phyloP scores from a whole-genome alignment of 2,888 invertebrate species.

The Dione juno region DNA sequence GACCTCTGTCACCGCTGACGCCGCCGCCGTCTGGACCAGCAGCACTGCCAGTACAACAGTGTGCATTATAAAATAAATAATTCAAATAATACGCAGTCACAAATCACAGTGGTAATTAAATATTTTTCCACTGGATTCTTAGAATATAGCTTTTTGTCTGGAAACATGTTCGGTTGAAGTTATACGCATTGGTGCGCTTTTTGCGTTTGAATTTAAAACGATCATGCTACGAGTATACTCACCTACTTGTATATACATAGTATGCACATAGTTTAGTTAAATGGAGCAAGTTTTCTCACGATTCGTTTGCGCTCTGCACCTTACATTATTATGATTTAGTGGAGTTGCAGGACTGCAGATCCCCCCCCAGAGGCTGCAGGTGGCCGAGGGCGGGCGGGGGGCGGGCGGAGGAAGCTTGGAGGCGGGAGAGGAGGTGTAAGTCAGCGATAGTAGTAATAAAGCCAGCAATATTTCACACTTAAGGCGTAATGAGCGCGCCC shows the following conservation, averaged over 20 bases:
- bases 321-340: conserved; percentile 81
- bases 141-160: conserved; percentile 34
- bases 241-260: neutral
- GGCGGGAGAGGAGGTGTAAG: conserved; percentile 50
- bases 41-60: conserved; percentile 9
- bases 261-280: conserved; percentile 42
- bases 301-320: conserved; percentile 62
- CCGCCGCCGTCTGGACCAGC: no score
- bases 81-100: conserved; percentile 22
- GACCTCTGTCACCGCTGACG: no score
- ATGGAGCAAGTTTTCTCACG: conserved; percentile 46
- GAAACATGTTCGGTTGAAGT: conserved; percentile 31
- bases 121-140: conserved; percentile 39
- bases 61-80: conserved; percentile 35
- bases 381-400: conserved; percentile 40
- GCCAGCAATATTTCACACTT: conserved; percentile 84
- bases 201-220: conserved; percentile 34
- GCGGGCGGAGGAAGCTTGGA: conserved; percentile 43
- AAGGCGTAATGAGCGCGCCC: conserved; percentile 84
- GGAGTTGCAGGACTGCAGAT: conserved; percentile 74
- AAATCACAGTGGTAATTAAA: conserved; percentile 36
- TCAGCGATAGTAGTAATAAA: conserved; percentile 79
- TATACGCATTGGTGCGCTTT: conserved; percentile 30
- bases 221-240: conserved; percentile 13
- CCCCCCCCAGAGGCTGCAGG: conserved; percentile 47